Evolutionary conservation across 2,888 invertebrate species (phyloP), one percentile per base, ranked within the genome.

Genomic region (Dryobota labecula): DNA sequence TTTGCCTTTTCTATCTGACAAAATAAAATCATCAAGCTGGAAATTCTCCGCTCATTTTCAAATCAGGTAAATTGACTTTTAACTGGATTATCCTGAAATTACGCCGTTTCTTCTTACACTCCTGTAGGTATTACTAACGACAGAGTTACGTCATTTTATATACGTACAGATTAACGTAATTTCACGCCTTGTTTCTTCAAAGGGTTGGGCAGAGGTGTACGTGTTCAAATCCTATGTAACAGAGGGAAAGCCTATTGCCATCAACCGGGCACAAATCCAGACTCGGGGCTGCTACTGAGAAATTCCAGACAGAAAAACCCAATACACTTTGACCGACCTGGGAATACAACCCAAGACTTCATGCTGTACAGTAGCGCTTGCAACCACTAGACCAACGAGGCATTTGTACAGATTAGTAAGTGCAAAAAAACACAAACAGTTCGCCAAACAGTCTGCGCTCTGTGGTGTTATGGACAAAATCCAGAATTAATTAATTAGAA

Each of bases 31-130:
- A 33, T 58, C 56, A 38, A 56, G 41, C 57, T 77, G 36, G 77
- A 78, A 82, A 58, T 68, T 69, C 70, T 72, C 60, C 56, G 43
- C 61, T 79, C 64, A 68, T 71, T 68, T 71, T 61, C 56, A 72
- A 70, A 67, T 67, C 66, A 72, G 70, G 72, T 61, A 73, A 73
- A 74, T 77, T 71, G 58, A 53, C 49, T 24, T 60, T 72, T 60
- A 76, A 72, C 45, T 53, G 30, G 73, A 71, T 66, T 62, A 77
- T 65, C 54, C 58, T 66, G 49, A 60, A 71, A 70, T 82, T 71
- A 54, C 47, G 7, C n/a, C 38, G 65, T 56, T 70, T 58, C 20
- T 51, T 61, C n/a, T 51, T 43, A 30, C 51, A 30, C 7, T n/a
- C 24, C 20, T 13, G 56, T 18, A 27, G 7, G 27, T 43, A 18